Evolutionary conservation across 1,140 invertebrate genomes (phyloP).

Genomic region (Drosophila equinoxialis): DNA sequence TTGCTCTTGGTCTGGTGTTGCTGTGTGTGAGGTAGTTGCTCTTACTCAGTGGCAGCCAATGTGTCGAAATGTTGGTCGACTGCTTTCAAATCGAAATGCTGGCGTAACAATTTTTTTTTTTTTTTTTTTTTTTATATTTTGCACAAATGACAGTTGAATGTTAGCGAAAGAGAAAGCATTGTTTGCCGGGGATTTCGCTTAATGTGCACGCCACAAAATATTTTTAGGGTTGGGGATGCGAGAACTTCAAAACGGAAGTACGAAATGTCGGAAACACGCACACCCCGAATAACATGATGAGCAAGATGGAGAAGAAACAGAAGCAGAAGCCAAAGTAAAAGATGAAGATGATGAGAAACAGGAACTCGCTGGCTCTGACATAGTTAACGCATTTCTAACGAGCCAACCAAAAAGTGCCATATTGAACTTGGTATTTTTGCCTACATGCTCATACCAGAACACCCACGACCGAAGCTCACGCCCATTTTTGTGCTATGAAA

Average conservation of each 20-base stretch:
- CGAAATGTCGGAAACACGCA: conserved; percentile 59
- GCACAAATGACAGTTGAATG: conserved; percentile 40
- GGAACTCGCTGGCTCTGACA: conserved; percentile 27
- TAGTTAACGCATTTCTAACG: conserved; percentile 75
- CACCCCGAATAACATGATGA: conserved; percentile 20
- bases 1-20: conserved; percentile 29
- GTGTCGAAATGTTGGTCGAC: conserved; percentile 66
- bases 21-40: neutral
- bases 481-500: conserved; percentile 44
- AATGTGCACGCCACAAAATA: conserved; percentile 6
- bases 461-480: neutral
- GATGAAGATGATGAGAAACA: conserved; percentile 11
- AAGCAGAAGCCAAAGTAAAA: conserved; percentile 16
- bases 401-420: conserved; percentile 39
- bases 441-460: neutral
- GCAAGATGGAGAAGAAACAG: neutral
- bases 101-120: conserved; percentile 39
- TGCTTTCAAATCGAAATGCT: conserved; percentile 54
- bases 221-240: neutral
- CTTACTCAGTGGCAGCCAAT: conserved; percentile 46
- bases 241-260: conserved; percentile 50
- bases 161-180: conserved; percentile 17
- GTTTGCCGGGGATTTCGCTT: conserved; percentile 29
- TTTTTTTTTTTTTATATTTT: neutral
- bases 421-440: conserved; percentile 24